Evolutionary conservation across 2,888 invertebrate species (phyloP), one percentile per base, ranked within the genome.

Genomic region (Kuschelorhynchus macadamiae): DNA sequence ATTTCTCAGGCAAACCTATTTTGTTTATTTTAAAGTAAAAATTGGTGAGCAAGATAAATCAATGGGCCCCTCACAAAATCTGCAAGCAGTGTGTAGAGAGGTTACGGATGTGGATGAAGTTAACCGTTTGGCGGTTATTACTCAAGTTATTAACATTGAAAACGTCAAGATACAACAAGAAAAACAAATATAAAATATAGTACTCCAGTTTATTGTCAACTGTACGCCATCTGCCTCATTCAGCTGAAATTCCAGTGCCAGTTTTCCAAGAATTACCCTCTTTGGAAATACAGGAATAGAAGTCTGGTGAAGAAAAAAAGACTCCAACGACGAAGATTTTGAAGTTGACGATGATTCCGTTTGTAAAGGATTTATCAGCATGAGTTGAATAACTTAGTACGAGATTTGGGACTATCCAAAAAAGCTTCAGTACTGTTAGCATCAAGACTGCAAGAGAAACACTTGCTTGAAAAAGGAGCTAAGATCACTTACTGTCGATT

Each of bases 241-340:
- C 49, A 25, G 21, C 49, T 25, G 25, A 25, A 5, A 25, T 25
- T 25, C 25, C 25, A 25, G 25, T 25, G 25, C 25, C 25, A 25
- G 32, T 52, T 9, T 30, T 33, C 14, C 32, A 33, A 8, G 16
- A 52, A 25, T 16, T 33, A 20, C 18, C 36, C 21, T 52, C 36
- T 52, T 52, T 52, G 18, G 36, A 30, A 52, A 52, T 36, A 52
- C 33, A 32, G 18, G 33, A 32, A 33, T 52, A 52, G 7, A 33
- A 52, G n/a, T 33, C 52, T 25, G 3, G 52, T 20, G 33, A 16
- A 52, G 36, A 52, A 2, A n/a, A 52, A 52, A 33, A 33, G 33
- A 52, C 52, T 52, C 32, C 33, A 52, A 52, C 12, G 33, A 52
- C 36, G 36, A 52, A 52, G 36, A 52, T 14, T 52, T 20, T 52